Conservation (phyloP, 2,113 vertebrate species). For the Macroglossus sobrinus region DNA sequence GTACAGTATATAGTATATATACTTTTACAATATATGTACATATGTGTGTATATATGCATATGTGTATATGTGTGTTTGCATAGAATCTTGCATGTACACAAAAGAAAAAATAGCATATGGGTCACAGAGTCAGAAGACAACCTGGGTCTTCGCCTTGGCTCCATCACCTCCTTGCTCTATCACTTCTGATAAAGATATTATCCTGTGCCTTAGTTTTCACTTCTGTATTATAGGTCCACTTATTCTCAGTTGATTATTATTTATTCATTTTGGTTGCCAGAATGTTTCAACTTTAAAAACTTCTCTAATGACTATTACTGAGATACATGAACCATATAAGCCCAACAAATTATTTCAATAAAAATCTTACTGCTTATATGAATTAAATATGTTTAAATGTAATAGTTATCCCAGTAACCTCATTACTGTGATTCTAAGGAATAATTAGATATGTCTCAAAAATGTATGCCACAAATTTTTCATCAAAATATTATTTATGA, state of each 20-base stretch:
- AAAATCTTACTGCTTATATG: background rate
- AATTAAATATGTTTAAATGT: background rate
- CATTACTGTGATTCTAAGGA: background rate
- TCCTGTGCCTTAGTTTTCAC: background rate
- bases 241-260: background rate
- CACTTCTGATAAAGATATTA: background rate
- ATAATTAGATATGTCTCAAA: background rate
- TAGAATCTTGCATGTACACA: background rate
- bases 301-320: background rate
- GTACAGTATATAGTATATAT: background rate
- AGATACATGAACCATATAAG: background rate
- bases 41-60: too few species aligned
- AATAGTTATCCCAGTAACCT: background rate
- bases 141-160: background rate
- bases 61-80: background rate
- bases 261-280: background rate
- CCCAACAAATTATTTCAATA: background rate
- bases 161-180: background rate
- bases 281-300: background rate
- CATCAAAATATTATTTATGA: background rate
- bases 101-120: background rate
- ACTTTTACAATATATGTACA: background rate
- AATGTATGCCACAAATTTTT: background rate
- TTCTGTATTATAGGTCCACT: background rate
- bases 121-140: background rate